Evolutionary conservation across 2,797 vertebrate genomes (phyloP).

Genomic region (Natrix natrix): DNA sequence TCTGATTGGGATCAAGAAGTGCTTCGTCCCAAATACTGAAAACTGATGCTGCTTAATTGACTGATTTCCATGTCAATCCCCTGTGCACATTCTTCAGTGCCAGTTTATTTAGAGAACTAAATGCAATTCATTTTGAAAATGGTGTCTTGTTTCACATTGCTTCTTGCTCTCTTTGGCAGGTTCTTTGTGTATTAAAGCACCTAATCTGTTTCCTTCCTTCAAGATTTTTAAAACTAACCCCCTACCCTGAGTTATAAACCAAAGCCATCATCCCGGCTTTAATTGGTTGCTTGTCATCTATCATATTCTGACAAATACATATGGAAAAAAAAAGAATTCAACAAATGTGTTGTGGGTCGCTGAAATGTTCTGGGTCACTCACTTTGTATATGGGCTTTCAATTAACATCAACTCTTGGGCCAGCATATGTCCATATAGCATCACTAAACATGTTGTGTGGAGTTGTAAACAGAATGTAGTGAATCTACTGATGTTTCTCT

Average conservation of each 20-base stretch:
- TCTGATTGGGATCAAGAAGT: slow-evolving; percentile 12
- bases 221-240: slow-evolving; percentile 48
- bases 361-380: slow-evolving; percentile 53
- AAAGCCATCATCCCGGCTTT: slow-evolving; percentile 48
- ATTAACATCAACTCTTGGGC: slow-evolving; percentile 40
- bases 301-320: slow-evolving; percentile 50
- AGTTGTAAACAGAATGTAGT: slow-evolving; percentile 23
- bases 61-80: neutral
- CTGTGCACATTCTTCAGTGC: neutral
- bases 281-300: slow-evolving; percentile 54
- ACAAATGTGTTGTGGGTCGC: slow-evolving; percentile 28
- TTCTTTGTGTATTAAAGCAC: slow-evolving; percentile 43
- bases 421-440: slow-evolving; percentile 39
- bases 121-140: slow-evolving; percentile 8
- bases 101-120: slow-evolving; percentile 37
- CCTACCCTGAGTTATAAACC: slow-evolving; percentile 45
- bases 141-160: slow-evolving; percentile 26
- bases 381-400: slow-evolving; percentile 56
- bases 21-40: slow-evolving; percentile 19
- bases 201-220: slow-evolving; percentile 51
- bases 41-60: slow-evolving; percentile 5
- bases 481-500: slow-evolving; percentile 28
- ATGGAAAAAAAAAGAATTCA: slow-evolving; percentile 10
- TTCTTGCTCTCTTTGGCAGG: slow-evolving; percentile 30
- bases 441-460: slow-evolving; percentile 26